Base-by-base conservation (phyloP, 2,113 vertebrate genomes). In the Menura novaehollandiae region DNA sequence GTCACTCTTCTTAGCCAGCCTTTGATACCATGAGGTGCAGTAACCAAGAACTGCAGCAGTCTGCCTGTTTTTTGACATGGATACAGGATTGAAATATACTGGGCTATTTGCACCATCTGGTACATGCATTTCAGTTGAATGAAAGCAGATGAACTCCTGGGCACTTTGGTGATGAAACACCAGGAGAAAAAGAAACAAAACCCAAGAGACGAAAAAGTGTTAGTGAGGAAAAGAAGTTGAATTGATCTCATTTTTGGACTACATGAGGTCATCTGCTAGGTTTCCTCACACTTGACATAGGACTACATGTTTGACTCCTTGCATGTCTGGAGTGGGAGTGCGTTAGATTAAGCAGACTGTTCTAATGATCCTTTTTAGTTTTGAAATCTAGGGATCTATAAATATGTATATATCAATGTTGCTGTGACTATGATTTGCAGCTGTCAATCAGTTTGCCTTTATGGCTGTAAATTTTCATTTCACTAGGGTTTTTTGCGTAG, bases 21-120 rank as follows among this genome's bases (percentile, higher is more conserved):
- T 97, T 98, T 97, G 85, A 90, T 97, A 97, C 96, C 88, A 96
- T 86, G 94, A 97, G 93, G 95, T 97, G 68, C 89, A 93, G 96
- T 91, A 96, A 87, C 91, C 96, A 94, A 95, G 98, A 97, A 91
- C 37, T 96, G 86, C 88, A 95, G 94, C 88, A 95, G 96, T 84
- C 95, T 95, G 94, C 90, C 90, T 97, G 81, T 94, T 96, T 95
- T 91, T 95, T 97, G 95, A 83, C 72, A 86, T 85, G 93, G 95
- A 95, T 97, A 96, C 85, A 94, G 90, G 92, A 97, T 88, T 93
- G 95, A 97, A 96, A 88, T 95, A 97, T 91, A 95, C 81, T 94
- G 95, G 79, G 82, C 94, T 96, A 97, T 90, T 97, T 95, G 90
- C 84, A 95, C 88, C 95, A 97, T 96, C 94, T 97, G 95, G 93